Evolutionary conservation across 2,797 vertebrate genomes (phyloP), one percentile per base, ranked within the genome.

Genomic region (Enteromius unitaeniatus): DNA sequence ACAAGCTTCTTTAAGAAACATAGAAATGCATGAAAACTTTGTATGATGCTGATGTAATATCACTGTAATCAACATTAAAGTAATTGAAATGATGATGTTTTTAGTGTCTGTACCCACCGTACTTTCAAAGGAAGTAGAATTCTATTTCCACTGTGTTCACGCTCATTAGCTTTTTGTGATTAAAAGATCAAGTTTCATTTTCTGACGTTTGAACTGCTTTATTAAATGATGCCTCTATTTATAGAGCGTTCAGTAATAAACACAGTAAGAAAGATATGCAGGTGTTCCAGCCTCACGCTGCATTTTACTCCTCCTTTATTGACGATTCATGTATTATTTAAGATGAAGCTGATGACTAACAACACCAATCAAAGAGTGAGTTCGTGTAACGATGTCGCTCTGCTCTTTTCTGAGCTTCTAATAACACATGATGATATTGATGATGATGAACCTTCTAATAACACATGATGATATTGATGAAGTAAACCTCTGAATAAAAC

Each of bases 271-370:
- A 21, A 80, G 49, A 49, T 45, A 82, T 65, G 62, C 23, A 58
- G 55, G 13, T 55, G 26, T 81, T 72, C 75, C 14, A 89, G 87
- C 85, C 84, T 84, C 88, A 85, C 77, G 83, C 85, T 86, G 84
- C 87, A 86, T 84, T 87, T 67, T 75, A 55, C 55, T 84, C 86
- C 85, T 88, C 58, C 88, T 90, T 91, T 93, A 91, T 92, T 90
- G 86, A 92, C 89, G 81, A 58, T 51, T 0, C 55, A 86, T 92
- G 81, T 78, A 92, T 92, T 91, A 92, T 91, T 93, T 60, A 93
- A 53, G 74, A 86, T 86, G 85, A 83, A 77, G 69, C 81, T 84
- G 67, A 85, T 68, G 85, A 47, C 82, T 47, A 84, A 86, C 85
- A 91, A 87, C 83, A 90, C 86, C 64, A 83, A 60, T 26, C 17